A percentile compares a stretch with the other conserved stretches of the same genome.
Evolutionary conservation across 2,888 invertebrate genomes (phyloP).

Genomic region (Poecilobothrus nobilitatus): DNA sequence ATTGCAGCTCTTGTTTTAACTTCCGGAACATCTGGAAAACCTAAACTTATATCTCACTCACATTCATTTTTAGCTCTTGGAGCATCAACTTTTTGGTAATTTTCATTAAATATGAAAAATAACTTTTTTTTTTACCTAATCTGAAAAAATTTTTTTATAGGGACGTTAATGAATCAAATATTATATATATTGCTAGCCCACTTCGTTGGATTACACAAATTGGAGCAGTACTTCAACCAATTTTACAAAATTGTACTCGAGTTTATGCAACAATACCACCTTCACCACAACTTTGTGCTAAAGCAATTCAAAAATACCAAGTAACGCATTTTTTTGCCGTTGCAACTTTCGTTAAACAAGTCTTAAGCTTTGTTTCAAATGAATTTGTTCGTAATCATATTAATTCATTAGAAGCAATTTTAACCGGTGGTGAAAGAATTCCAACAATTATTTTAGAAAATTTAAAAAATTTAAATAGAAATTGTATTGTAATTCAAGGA

Average conservation of each 20-base stretch:
- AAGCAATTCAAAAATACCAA: slow-evolving; percentile 11
- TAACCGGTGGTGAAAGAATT: slow-evolving; percentile 14
- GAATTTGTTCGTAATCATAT: background rate
- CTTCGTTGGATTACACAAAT: slow-evolving; percentile 14
- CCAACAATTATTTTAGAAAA: background rate
- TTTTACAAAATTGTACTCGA: slow-evolving; percentile 6
- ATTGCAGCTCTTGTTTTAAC: slow-evolving; percentile 8
- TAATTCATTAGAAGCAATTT: background rate
- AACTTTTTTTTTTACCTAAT: background rate
- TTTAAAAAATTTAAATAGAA: background rate
- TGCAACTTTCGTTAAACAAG: slow-evolving; percentile 3
- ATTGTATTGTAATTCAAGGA: slow-evolving; percentile 12
- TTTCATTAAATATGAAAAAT: background rate
- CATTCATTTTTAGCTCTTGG: slow-evolving; percentile 10
- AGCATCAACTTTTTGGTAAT: slow-evolving; percentile 12
- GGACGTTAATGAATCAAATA: background rate
- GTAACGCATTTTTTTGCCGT: slow-evolving; percentile 14
- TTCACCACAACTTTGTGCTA: background rate
- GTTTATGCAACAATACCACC: background rate
- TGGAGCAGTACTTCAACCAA: slow-evolving; percentile 9
- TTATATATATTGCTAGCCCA: slow-evolving; percentile 11
- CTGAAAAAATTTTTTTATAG: background rate
- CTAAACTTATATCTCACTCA: slow-evolving; percentile 13
- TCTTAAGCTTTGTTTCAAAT: background rate
- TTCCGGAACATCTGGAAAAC: slow-evolving; percentile 13